phyloP scores from a whole-genome alignment of 2,797 vertebrate genomes.

The Australoheros facetus region DNA sequence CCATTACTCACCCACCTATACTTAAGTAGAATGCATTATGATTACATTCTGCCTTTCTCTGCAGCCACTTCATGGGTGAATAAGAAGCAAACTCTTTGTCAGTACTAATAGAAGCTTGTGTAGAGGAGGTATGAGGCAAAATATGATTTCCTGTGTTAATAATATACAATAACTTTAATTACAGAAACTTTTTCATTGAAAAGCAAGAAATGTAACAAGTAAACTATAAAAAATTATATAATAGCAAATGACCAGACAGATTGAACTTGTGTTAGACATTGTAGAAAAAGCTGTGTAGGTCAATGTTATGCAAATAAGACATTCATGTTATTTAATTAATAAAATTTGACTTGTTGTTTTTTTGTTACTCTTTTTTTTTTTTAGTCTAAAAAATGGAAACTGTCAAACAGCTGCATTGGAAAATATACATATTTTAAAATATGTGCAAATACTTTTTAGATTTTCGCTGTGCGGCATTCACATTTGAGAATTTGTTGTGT shows the following conservation, averaged over 20 bases:
- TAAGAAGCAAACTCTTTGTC: neutral
- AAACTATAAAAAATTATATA: neutral
- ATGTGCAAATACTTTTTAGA: neutral
- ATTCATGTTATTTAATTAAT: too few species aligned
- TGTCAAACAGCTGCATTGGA: neutral
- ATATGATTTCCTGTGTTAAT: neutral
- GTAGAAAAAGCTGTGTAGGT: too few species aligned
- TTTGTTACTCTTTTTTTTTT: too few species aligned
- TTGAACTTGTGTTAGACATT: neutral
- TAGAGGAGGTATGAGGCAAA: neutral
- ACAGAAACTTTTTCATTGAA: too few species aligned
- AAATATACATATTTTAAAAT: neutral
- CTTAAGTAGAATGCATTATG: constrained; percentile 2
- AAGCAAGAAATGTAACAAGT: neutral
- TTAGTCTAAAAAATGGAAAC: neutral
- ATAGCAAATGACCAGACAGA: neutral
- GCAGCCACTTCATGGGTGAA: neutral
- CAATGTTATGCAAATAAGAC: too few species aligned
- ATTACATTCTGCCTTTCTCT: neutral
- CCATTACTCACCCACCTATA: constrained; percentile 23
- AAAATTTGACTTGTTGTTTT: too few species aligned
- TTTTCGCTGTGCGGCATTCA: too few species aligned
- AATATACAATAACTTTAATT: neutral
- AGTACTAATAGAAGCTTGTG: neutral
- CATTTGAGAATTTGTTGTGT: neutral